Base-by-base conservation (phyloP, 92 coral and sea anemone genomes). In the Epizoanthus scotinus region DNA sequence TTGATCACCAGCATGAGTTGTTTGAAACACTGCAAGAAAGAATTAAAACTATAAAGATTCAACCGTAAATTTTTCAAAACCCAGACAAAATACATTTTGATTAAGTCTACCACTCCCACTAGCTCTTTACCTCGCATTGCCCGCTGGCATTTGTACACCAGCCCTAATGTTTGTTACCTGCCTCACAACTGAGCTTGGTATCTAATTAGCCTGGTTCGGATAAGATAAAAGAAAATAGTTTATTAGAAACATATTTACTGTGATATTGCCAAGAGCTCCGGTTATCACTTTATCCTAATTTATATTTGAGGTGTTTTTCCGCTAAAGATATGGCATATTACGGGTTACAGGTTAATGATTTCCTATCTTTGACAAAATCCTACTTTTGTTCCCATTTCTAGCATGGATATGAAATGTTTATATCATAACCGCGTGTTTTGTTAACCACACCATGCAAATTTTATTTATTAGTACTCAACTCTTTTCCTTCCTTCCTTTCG, bases 201-300 rank as follows among this genome's bases (percentile, higher is more conserved):
- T 36, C 63, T 38, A 22, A 66, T 59, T 36, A 75, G 56, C 81
- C 68, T 66, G 38, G 55, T 60, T 75, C 68, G 68, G 81, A 75
- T 38, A 75, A n/a, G 63, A 40, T 58, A 75, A 75, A 75, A 57
- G 52, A 59, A 75, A 75, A 75, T 65, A 59, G 26, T 75, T 75
- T 58, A 58, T 75, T 75, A 59, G 29, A 75, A 75, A 59, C 81
- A 75, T 40, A 66, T 75, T 75, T 66, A 59, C 52, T 13, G 24
- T 15, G 81, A 75, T 58, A 75, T 22, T 56, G 61, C 68, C 40
- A 75, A 71, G 15, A 71, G 31, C 78, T 52, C 27, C 54, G 57
- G 68, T 57, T 55, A 55, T 75, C 66, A 14, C 28, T 38, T 75
- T 36, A 75, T 73, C 78, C 55, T 13, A 59, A 54, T 62, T 75